Conservation (phyloP, 2,113 vertebrate genomes). For the Sprattus sprattus region DNA sequence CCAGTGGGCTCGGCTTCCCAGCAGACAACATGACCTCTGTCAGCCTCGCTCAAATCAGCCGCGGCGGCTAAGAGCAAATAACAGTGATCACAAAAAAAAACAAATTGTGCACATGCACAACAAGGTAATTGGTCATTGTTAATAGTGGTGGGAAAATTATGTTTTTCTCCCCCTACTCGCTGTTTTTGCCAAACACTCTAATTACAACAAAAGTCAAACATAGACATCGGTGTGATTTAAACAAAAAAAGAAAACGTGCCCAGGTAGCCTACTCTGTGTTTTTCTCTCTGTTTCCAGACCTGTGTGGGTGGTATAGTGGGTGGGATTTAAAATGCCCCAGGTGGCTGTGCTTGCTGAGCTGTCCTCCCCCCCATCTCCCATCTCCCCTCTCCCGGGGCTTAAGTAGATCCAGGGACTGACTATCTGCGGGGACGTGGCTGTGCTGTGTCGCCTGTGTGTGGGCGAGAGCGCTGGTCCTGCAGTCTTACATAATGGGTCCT, state of each 20-base stretch:
- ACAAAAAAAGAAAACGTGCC: not conserved
- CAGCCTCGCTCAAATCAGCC: not conserved
- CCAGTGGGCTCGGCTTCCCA: not conserved
- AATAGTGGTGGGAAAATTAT: not conserved
- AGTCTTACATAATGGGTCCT: slow-evolving; percentile 65
- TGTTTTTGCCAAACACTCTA: not conserved
- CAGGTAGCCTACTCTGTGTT: not conserved
- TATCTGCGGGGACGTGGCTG: slow-evolving; percentile 45
- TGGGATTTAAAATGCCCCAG: not conserved
- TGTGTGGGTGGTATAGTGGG: not conserved
- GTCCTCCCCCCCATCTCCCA: slow-evolving; percentile 16
- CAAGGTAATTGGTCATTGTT: not conserved
- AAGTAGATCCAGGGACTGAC: slow-evolving; percentile 44
- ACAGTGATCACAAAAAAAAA: not conserved
- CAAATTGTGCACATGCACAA: not conserved
- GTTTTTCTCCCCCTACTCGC: not conserved
- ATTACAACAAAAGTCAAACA: not conserved
- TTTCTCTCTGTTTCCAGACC: not conserved
- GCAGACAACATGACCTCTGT: slow-evolving; percentile 13
- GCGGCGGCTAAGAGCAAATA: not conserved
- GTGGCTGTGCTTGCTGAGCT: not conserved
- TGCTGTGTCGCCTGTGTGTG: slow-evolving; percentile 42
- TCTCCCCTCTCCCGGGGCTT: slow-evolving; percentile 17
- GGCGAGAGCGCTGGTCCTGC: slow-evolving; percentile 51
- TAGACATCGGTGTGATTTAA: not conserved